These are phyloP conservation scores for Alcedo atthis DNA, from an alignment of 2,797 vertebrate species.

Conservation along the genomic window DNA sequence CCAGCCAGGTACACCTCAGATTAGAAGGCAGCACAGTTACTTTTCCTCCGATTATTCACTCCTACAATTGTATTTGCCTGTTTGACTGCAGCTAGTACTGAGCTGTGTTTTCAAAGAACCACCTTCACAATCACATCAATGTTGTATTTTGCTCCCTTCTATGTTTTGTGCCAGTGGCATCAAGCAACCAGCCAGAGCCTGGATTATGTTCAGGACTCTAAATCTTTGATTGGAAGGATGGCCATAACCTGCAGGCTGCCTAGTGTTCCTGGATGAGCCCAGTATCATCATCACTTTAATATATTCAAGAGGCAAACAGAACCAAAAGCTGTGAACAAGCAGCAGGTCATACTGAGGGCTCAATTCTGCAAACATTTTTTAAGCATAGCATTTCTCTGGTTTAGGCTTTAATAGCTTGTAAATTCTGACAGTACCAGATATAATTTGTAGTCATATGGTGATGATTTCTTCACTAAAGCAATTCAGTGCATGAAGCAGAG, in stretches of 20 bases:
- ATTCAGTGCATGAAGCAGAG: neutral
- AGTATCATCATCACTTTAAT: neutral
- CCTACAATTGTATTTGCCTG: neutral
- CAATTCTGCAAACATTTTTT: neutral
- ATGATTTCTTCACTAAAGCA: neutral
- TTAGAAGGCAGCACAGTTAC: neutral
- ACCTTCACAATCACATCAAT: neutral
- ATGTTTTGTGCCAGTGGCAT: neutral
- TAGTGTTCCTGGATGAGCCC: neutral
- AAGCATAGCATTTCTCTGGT: neutral
- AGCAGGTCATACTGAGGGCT: neutral
- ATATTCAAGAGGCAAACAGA: neutral
- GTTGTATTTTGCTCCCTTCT: neutral
- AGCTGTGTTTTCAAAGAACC: neutral
- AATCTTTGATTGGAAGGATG: neutral
- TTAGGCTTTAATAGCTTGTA: neutral
- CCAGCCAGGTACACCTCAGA: neutral
- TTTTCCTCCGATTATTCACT: neutral
- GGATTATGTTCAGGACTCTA: neutral
- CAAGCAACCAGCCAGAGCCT: neutral
- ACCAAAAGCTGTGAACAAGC: neutral
- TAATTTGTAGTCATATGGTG: neutral
- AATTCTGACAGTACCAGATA: neutral
- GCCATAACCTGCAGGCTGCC: neutral
- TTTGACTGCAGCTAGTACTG: neutral